Base-by-base conservation (phyloP, 1,140 invertebrate genomes). In the Leptinotarsa undecemlineata region DNA sequence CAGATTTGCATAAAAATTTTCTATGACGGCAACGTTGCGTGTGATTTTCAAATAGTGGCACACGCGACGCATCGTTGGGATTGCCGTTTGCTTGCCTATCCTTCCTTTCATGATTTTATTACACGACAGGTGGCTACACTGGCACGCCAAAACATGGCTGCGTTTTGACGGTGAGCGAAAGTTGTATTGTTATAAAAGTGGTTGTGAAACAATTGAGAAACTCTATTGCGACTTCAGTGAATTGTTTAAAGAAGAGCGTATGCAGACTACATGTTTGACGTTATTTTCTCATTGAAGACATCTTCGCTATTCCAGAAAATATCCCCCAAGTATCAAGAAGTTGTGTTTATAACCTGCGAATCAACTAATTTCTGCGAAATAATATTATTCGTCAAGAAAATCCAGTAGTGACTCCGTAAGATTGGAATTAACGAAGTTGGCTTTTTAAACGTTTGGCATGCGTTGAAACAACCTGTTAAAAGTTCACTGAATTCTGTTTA, bases 141-240 rank as follows among this genome's bases (percentile, higher is more conserved):
- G 82, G 79, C 79, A 82, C 82, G 82, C 81, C 78, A 80, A 67
- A 83, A 84, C 78, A 84, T 84, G 83, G 83, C 83, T 75, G 82
- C 80, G 76, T 68, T 78, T 64, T 73, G 71, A 68, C 67, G 60
- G 33, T 73, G 76, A 81, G 75, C 81, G 81, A 81, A 77, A 81
- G 74, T 75, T 68, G 75, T 76, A 68, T 47, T 71, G 60, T 73
- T 68, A 76, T 76, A 78, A 66, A 26, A 57, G 69, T 71, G 63
- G 74, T 71, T 74, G 61, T 70, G 74, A 79, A 71, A 75, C 71
- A 66, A 76, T 72, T 71, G 71, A 63, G 71, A 72, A 63, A 72
- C 26, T 48, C 42, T 76, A 71, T 78, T 71, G 68, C 72, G 62
- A 69, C 67, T 60, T 75, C 77, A 79, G 77, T 68, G 64, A 51